Evolutionary conservation across 2,113 vertebrate species (phyloP).

Genomic region (Hippocampus zosterae): DNA sequence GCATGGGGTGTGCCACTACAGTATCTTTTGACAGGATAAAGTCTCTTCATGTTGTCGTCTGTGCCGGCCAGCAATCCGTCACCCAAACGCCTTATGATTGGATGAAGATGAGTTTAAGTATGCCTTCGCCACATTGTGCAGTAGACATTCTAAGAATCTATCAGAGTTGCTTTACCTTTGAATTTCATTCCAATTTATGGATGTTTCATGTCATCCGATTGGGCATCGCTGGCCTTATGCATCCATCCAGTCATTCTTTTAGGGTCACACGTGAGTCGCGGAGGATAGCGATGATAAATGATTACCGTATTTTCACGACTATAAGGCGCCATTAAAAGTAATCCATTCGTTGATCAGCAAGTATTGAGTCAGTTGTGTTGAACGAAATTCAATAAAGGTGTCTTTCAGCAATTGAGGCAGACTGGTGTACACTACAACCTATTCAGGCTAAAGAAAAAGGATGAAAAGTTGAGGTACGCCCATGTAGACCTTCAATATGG

Average conservation of each 20-base stretch:
- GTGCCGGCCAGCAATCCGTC: not conserved
- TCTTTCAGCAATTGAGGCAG: too few species aligned
- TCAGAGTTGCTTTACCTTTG: slow-evolving; percentile 56
- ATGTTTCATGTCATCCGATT: not conserved
- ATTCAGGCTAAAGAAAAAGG: not conserved
- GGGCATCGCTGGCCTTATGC: not conserved
- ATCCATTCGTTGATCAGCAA: not conserved
- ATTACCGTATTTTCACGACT: too few species aligned
- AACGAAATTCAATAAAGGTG: not conserved
- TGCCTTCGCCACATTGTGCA: not conserved
- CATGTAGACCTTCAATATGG: not conserved
- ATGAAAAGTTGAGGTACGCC: too few species aligned
- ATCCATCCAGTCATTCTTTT: not conserved
- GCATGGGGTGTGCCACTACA: slow-evolving; percentile 20
- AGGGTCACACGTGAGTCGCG: not conserved
- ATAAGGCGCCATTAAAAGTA: too few species aligned
- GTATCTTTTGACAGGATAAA: slow-evolving; percentile 19
- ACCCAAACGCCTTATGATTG: slow-evolving; percentile 10
- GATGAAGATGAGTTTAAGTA: not conserved
- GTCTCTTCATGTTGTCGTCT: slow-evolving; percentile 25
- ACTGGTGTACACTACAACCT: too few species aligned
- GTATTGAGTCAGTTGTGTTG: not conserved
- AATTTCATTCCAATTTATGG: not conserved
- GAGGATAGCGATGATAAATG: not conserved
- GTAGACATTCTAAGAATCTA: slow-evolving; percentile 56